Percentiles rank a stretch among this genome's conserved stretches.
Evolutionary conservation across 2,797 vertebrate genomes (phyloP).

Genomic region (Acridotheres tristis): DNA sequence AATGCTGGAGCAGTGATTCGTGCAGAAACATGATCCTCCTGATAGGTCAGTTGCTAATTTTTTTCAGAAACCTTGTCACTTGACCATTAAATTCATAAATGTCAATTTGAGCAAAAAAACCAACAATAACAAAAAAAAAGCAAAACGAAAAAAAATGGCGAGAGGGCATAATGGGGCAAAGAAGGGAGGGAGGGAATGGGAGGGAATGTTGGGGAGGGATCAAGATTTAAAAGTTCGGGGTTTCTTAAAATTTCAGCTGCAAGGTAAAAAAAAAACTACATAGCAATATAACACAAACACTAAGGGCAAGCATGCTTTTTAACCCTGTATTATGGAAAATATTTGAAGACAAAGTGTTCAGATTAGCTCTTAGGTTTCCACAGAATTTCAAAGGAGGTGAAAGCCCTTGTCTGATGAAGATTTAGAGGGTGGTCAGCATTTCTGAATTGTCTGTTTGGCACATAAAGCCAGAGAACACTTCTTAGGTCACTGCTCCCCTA

Average conservation of each 20-base stretch:
- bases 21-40: constrained; percentile 49
- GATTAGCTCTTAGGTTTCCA: background rate
- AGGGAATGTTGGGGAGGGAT: accelerated
- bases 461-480: background rate
- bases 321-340: background rate
- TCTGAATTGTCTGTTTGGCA: background rate
- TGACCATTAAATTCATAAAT: constrained; percentile 62
- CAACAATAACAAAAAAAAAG: too few species aligned
- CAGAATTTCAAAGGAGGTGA: background rate
- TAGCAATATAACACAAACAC: background rate
- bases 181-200: background rate
- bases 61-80: constrained; percentile 41
- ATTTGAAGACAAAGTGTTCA: background rate
- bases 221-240: background rate
- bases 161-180: background rate
- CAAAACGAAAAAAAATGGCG: background rate
- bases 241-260: background rate
- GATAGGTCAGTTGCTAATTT: constrained; percentile 43
- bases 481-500: background rate
- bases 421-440: background rate
- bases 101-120: background rate
- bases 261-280: background rate
- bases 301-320: background rate
- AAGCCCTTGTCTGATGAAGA: background rate
- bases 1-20: constrained; percentile 39